Percentiles rank a stretch among this genome's conserved stretches.
Evolutionary conservation across 2,888 invertebrate genomes (phyloP).

Genomic region (Pterobdella sp.): DNA sequence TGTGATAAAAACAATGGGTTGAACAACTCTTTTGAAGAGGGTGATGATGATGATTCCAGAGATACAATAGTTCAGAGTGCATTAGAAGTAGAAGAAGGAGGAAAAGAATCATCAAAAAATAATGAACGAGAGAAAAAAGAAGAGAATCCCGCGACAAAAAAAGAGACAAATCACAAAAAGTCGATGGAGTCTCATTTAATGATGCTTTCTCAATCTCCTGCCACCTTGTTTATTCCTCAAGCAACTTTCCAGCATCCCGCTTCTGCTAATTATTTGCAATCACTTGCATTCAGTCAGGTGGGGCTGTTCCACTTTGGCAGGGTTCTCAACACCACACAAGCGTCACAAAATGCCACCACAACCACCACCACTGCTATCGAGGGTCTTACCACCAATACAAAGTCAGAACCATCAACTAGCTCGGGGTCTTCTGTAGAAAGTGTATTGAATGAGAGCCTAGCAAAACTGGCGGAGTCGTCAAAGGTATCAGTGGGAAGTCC

Average conservation of each 20-base stretch:
- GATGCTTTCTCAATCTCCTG: conserved; percentile 21
- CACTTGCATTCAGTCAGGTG: conserved; percentile 31
- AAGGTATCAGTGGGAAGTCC: not conserved
- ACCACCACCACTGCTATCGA: not conserved
- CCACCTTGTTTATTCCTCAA: conserved; percentile 24
- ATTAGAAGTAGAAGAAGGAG: not conserved
- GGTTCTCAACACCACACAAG: conserved; percentile 7
- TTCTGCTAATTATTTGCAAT: conserved; percentile 24
- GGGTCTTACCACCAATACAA: not conserved
- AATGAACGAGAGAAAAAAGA: not conserved
- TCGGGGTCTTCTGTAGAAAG: not conserved
- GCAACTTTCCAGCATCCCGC: conserved; percentile 19
- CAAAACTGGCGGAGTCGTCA: not conserved
- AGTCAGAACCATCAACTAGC: not conserved
- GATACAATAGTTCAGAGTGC: conserved; percentile 8
- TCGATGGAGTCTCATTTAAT: conserved; percentile 18
- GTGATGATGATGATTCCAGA: conserved; percentile 4
- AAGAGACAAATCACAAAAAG: not conserved
- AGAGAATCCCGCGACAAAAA: not conserved
- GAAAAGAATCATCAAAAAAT: not conserved
- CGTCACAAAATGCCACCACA: not conserved
- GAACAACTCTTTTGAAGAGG: too few species aligned
- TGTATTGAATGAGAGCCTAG: not conserved
- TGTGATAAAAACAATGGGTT: too few species aligned
- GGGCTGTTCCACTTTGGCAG: conserved; percentile 31